Conservation (phyloP, 2,888 invertebrate genomes). For the Caenorhabditis drosophilae region DNA sequence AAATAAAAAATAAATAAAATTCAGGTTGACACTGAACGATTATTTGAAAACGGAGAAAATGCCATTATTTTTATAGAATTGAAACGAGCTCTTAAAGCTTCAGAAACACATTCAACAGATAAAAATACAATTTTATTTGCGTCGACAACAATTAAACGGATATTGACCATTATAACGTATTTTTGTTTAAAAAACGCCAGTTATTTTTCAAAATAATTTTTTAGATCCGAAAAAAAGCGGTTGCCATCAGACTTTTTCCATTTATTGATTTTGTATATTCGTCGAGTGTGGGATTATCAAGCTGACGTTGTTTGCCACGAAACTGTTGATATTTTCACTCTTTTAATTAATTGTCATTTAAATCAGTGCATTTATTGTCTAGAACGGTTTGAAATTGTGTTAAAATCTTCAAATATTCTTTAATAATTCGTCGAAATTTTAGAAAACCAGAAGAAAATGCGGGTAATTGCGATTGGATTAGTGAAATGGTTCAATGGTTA, state of each 20-base stretch:
- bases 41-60: slow-evolving; percentile 13
- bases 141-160: slow-evolving; percentile 42
- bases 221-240: slow-evolving; percentile 3
- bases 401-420: no score
- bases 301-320: slow-evolving; percentile 51
- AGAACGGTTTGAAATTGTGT: no score
- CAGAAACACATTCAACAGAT: slow-evolving; percentile 21
- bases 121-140: slow-evolving; percentile 32
- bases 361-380: slow-evolving; percentile 26
- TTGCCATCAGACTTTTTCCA: slow-evolving; percentile 8
- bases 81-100: slow-evolving; percentile 19
- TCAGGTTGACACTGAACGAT: slow-evolving; percentile 15
- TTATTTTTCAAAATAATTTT: slow-evolving; percentile 27
- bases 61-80: slow-evolving; percentile 12
- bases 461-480: slow-evolving; percentile 35
- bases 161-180: slow-evolving; percentile 35
- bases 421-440: slow-evolving; percentile 8
- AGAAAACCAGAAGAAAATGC: slow-evolving; percentile 7
- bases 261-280: slow-evolving; percentile 21
- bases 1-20: not conserved
- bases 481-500: slow-evolving; percentile 30
- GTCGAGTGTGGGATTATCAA: slow-evolving; percentile 45
- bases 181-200: no score
- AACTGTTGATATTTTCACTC: slow-evolving; percentile 39
- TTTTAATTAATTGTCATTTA: slow-evolving; percentile 36